A percentile compares a stretch with the other conserved stretches of the same genome.
Conservation (phyloP, 2,888 invertebrate genomes). For the Drosophila sordidula region DNA sequence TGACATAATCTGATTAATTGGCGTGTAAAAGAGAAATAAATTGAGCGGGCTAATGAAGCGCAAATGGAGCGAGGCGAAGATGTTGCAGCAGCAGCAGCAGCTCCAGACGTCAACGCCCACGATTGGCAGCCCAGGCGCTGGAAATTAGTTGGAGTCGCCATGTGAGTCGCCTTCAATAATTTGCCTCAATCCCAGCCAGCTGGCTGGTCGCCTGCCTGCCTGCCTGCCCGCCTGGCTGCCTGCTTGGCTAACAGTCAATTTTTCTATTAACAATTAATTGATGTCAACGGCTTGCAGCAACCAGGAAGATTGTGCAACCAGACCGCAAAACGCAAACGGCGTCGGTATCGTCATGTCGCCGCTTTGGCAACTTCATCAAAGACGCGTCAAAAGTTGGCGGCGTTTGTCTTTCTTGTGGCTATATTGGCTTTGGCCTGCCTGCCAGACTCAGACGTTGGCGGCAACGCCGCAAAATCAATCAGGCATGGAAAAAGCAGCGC, state of each 20-base stretch:
- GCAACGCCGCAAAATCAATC: constrained; percentile 76
- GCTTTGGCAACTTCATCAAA: constrained; percentile 73
- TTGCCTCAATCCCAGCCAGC: constrained; percentile 23
- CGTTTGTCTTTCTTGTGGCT: constrained; percentile 73
- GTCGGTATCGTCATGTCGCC: constrained; percentile 39
- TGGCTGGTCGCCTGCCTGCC: constrained; percentile 14
- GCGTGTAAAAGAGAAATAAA: constrained; percentile 70
- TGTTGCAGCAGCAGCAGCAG: constrained; percentile 24
- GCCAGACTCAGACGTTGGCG: constrained; percentile 33
- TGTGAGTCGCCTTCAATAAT: constrained; percentile 38
- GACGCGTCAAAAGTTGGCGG: constrained; percentile 65
- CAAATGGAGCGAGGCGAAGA: constrained; percentile 56
- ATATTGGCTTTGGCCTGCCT: constrained; percentile 11
- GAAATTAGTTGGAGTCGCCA: constrained; percentile 29
- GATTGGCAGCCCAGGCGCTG: constrained; percentile 6
- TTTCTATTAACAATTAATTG: constrained; percentile 64
- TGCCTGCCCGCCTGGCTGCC: constrained; percentile 1
- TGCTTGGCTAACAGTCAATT: constrained; percentile 21
- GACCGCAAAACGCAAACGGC: constrained; percentile 69
- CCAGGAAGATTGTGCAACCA: constrained; percentile 77
- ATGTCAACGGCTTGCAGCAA: constrained; percentile 75
- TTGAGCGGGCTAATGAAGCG: constrained; percentile 72
- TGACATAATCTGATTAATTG: constrained; percentile 80
- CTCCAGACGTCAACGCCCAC: constrained; percentile 36
- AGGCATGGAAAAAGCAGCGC: constrained; percentile 56